phyloP scores from a whole-genome alignment of 2,888 invertebrate genomes.

The Apocheima hispidaria region DNA sequence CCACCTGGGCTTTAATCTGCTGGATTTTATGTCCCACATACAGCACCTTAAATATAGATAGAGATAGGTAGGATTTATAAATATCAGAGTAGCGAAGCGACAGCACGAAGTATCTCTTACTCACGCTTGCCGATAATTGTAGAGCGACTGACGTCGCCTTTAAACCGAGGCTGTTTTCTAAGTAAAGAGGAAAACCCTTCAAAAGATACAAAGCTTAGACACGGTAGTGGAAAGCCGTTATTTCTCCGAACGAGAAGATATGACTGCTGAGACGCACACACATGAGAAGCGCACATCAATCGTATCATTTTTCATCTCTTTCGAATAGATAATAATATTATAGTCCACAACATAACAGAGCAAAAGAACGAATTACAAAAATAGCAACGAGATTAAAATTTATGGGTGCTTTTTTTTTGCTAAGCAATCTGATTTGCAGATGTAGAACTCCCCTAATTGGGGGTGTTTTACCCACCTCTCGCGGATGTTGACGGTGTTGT shows the following conservation, averaged over 20 bases:
- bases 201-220: neutral
- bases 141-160: slow-evolving; percentile 4
- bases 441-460: neutral
- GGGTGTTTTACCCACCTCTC: neutral
- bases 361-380: neutral
- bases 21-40: no score
- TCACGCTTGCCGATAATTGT: slow-evolving; percentile 30
- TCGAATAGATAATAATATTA: neutral
- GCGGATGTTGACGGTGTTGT: neutral
- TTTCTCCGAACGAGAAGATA: no score
- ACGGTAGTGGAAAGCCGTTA: neutral
- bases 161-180: neutral
- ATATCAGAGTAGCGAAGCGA: neutral
- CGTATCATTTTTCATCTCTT: neutral
- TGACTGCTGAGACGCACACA: no score
- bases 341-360: no score
- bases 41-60: no score
- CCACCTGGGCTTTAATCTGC: no score
- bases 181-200: neutral
- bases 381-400: neutral
- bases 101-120: neutral
- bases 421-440: slow-evolving; percentile 6
- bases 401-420: neutral
- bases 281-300: neutral
- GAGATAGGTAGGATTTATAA: no score